phyloP scores from a whole-genome alignment of 2,888 invertebrate genomes.

The Boloria selene region DNA sequence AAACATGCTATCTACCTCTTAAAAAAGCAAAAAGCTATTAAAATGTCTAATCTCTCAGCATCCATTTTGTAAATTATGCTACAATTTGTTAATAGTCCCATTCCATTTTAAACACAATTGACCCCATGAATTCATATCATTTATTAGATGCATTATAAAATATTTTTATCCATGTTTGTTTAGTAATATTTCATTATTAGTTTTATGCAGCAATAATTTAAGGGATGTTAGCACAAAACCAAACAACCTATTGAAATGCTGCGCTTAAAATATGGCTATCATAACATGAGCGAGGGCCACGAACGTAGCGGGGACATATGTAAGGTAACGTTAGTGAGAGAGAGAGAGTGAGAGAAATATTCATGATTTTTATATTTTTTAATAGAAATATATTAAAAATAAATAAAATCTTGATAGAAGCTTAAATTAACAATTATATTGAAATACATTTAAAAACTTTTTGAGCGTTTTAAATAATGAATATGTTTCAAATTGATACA shows the following conservation, averaged over 20 bases:
- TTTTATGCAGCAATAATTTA: constrained; percentile 72
- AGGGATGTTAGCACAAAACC: constrained; percentile 63
- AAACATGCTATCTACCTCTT: no score
- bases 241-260: constrained; percentile 66
- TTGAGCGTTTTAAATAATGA: no score
- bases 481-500: no score
- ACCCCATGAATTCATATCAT: constrained; percentile 1
- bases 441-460: no score
- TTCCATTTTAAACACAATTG: constrained; percentile 23
- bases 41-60: no score
- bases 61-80: not conserved
- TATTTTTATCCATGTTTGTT: constrained; percentile 51
- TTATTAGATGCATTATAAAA: constrained; percentile 25
- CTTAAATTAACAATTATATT: no score
- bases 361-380: no score
- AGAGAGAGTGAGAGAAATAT: no score
- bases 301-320: constrained; percentile 32
- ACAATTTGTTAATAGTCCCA: constrained; percentile 20
- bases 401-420: no score
- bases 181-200: constrained; percentile 73
- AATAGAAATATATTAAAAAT: no score
- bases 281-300: constrained; percentile 49
- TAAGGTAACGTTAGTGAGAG: no score
- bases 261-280: constrained; percentile 60
- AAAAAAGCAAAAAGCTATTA: no score